Base-by-base conservation (phyloP, 2,113 vertebrate genomes). In the Lichenostomus cassidix region DNA sequence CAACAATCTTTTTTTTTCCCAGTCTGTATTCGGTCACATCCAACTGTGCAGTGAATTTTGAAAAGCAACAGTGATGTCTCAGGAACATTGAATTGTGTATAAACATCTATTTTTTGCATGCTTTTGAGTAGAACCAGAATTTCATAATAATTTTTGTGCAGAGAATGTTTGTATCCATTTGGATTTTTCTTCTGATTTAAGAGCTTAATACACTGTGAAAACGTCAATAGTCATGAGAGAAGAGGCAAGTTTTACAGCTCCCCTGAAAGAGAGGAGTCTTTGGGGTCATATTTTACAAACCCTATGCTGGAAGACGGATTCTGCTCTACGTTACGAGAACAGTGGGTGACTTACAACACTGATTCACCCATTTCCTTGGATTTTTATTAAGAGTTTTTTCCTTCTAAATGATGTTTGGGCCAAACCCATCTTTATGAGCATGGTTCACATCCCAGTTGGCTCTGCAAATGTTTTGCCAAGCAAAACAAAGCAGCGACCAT, bases 121-220 rank as follows among this genome's bases (percentile, higher is more conserved):
- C 39, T 52, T 93, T 79, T 67, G 88, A 90, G 80, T 14, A 63
- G 52, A 93, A 92, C 39, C 50, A 67, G 59, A 88, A 93, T 80
- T 90, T 55, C 86, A 89, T 56, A 63, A 68, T 87, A 69, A 90
- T 41, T 93, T 94, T 79, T 87, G 69, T 68, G 47, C 82, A 87
- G 70, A 89, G 58, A 85, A 85, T 3, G 7, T 60, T 59, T 92
- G 77, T 84, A 93, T 52, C 62, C 79, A 52, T 83, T 83, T 60
- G 60, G 83, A 86, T 84, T 92, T 78, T 64, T 47, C 73, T 68
- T 83, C 79, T 96, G 94, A 92, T 96, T 97, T 92, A 96, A 90
- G 91, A 64, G 83, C 47, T 78, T 60, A 90, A 74, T n/a, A 86
- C 80, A 75, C 83, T 60, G 86, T 31, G 73, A 81, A 96, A 83